Evolutionary conservation across 1,140 invertebrate genomes (phyloP), one percentile per base, ranked within the genome.

Genomic region (Physella acuta): DNA sequence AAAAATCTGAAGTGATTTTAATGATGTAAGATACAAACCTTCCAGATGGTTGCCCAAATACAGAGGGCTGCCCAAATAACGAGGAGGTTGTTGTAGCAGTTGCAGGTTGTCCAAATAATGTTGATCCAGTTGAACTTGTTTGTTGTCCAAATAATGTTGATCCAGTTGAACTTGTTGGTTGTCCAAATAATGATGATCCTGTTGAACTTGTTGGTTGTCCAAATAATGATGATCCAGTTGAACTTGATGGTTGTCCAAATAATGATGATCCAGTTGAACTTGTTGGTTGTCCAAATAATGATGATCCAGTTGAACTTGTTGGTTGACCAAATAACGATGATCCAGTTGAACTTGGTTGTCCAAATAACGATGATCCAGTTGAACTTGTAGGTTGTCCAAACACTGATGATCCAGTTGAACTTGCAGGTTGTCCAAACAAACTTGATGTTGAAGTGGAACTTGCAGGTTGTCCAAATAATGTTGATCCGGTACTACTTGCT

Each of bases 71-170:
- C n/a, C n/a, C n/a, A n/a, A n/a, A n/a, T n/a, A n/a, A n/a, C n/a
- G n/a, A n/a, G n/a, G n/a, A n/a, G n/a, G n/a, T n/a, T n/a, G n/a
- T n/a, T n/a, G n/a, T n/a, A n/a, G n/a, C n/a, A n/a, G n/a, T n/a
- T n/a, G n/a, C n/a, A n/a, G n/a, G n/a, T n/a, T n/a, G n/a, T 36
- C 34, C 61, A 65, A 69, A 72, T 64, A 33, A 8, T 58, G 56
- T 33, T 33, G 56, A 58, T 26, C 16, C 70, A 56, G 65, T 31
- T 1, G 33, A 17, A 24, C 31, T 28, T 5, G 56, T 1, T 11
- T 51, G 28, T n/a, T 71, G 69, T 36, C 34, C 61, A 65, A 69
- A 72, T 64, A 33, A 8, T 58, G 56, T 33, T 33, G 56, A 58
- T 26, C 16, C 70, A 56, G 65, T 31, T 1, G 33, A 17, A 24